These are phyloP conservation scores for Papilio gigon DNA, from an alignment of 2,888 invertebrate species.

Conservation along the genomic window DNA sequence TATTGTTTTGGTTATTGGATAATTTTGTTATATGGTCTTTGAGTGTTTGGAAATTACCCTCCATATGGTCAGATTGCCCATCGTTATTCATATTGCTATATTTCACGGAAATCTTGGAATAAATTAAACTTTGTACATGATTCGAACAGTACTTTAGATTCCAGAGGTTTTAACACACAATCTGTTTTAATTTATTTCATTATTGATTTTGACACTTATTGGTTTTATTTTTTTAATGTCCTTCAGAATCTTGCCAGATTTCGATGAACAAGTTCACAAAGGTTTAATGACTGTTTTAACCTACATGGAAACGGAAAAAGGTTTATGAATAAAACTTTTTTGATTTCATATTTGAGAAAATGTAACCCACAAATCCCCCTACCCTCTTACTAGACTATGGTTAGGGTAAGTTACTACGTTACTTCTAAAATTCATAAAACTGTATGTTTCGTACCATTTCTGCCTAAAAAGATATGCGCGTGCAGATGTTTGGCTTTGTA, in stretches of 20 bases:
- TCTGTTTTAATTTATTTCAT: conserved; percentile 41
- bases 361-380: no score
- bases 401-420: no score
- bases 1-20: conserved; percentile 56
- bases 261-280: not conserved
- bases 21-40: conserved; percentile 64
- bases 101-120: conserved; percentile 38
- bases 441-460: no score
- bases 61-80: conserved; percentile 45
- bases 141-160: conserved; percentile 34
- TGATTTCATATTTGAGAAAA: no score
- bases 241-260: conserved; percentile 34
- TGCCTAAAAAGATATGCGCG: no score
- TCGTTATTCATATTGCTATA: conserved; percentile 51
- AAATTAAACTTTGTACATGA: conserved; percentile 43
- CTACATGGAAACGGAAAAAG: not conserved
- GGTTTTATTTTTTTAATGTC: conserved; percentile 13
- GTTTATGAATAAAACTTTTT: no score
- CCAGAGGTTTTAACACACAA: conserved; percentile 31
- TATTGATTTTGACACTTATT: conserved; percentile 32
- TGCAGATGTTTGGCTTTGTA: no score
- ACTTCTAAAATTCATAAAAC: no score
- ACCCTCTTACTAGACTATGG: no score
- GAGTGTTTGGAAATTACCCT: conserved; percentile 52
- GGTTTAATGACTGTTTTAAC: not conserved